Evolutionary conservation across 2,113 vertebrate species (phyloP).

Genomic region (Desmodus rotundus): DNA sequence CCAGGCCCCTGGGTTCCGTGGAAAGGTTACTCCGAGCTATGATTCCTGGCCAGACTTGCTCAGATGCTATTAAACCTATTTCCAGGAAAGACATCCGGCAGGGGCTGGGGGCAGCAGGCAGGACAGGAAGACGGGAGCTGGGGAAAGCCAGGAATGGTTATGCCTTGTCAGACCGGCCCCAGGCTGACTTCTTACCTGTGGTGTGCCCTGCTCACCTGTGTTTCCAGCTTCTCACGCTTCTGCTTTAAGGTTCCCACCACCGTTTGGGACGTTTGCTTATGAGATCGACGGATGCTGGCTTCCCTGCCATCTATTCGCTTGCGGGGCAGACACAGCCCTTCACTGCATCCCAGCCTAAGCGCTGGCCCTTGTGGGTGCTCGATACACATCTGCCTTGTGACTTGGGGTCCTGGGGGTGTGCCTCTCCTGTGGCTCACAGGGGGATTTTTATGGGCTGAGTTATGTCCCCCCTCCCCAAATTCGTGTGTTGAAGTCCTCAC

Average conservation of each 20-base stretch:
- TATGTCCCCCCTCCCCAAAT: too few species aligned
- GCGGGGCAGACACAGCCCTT: neutral
- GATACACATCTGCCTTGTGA: neutral
- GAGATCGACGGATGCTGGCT: neutral
- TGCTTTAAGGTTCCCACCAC: neutral
- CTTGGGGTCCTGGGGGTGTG: neutral
- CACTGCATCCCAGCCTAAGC: neutral
- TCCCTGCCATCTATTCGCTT: neutral
- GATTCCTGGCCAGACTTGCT: constrained; percentile 38
- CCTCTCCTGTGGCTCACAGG: neutral
- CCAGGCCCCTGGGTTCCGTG: neutral
- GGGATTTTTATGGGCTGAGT: neutral
- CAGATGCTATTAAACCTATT: constrained; percentile 30
- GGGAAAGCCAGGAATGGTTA: neutral
- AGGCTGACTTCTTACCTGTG: neutral
- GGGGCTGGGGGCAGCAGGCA: neutral
- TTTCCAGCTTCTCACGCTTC: neutral
- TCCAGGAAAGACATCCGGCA: constrained; percentile 47
- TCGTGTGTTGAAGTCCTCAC: neutral
- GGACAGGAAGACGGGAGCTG: neutral
- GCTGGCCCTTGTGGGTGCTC: neutral
- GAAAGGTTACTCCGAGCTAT: constrained; percentile 18
- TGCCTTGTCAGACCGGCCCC: accelerated
- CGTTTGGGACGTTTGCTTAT: neutral
- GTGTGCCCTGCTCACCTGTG: accelerated